These are phyloP conservation scores for Myoxocephalus aenaeus DNA, from an alignment of 2,797 vertebrate species.

Conservation along the genomic window DNA sequence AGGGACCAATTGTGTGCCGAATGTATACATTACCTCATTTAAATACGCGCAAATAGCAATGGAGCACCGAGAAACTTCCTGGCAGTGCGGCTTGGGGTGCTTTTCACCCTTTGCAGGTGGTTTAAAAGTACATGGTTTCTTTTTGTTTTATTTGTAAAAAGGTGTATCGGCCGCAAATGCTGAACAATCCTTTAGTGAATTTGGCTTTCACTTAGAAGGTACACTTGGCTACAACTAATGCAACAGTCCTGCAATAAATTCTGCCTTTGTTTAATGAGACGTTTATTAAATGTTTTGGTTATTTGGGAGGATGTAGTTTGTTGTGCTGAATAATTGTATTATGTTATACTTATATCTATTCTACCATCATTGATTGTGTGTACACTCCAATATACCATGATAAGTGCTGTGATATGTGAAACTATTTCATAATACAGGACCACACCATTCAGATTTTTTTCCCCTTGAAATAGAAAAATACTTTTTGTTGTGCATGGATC, in stretches of 20 bases:
- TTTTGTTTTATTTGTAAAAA: background rate
- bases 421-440: background rate
- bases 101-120: background rate
- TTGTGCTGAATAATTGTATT: too few relatives aligned
- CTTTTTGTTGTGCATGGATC: conserved; percentile 16
- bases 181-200: background rate
- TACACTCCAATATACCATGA: background rate
- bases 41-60: background rate
- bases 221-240: too few relatives aligned
- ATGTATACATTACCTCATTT: too few relatives aligned
- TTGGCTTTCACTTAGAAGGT: background rate
- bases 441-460: background rate
- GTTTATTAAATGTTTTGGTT: too few relatives aligned
- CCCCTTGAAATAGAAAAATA: background rate
- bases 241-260: too few relatives aligned
- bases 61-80: background rate
- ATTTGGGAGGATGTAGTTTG: too few relatives aligned
- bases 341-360: too few relatives aligned
- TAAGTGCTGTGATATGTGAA: background rate
- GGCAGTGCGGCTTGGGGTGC: too few relatives aligned
- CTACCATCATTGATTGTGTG: too few relatives aligned
- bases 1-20: too few relatives aligned
- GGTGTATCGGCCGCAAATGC: background rate
- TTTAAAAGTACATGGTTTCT: background rate
- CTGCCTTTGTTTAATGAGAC: too few relatives aligned